Base-by-base conservation (phyloP, 2,888 invertebrate genomes). In the Nemoura dubitans region DNA sequence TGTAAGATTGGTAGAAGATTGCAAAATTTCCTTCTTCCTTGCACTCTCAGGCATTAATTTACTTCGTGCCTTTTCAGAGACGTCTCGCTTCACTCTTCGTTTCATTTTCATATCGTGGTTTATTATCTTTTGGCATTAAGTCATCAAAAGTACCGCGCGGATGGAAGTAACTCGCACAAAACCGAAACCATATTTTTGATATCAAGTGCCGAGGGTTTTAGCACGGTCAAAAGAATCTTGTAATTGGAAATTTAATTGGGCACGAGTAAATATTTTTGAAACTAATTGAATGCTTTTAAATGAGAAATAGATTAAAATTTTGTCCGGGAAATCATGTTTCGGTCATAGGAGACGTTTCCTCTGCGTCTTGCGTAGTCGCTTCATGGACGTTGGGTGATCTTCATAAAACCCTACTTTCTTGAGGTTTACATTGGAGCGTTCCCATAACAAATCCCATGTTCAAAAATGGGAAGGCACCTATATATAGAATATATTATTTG, bases 181-280 rank as follows among this genome's bases (percentile, higher is more conserved):
- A 36, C 10, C 5, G 10, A 36, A 10, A 3, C 36, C 36, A 3
- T 10, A 36, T 6, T 36, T 36, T 36, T 36, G 5, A 59, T 59
- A 59, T 21, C 59, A 59, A 59, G 21, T 14, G 59, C 2, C 2
- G 16, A 21, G 16, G 2, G 14, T 21, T 59, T 59, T 1, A 59
- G 16, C 59, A 59, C 14, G 59, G 59, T 59, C 59, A 59, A 59
- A 3, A 59, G 16, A 21, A 59, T 21, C 59, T 3, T 59, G 3
- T 59, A 59, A 59, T 59, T 59, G 59, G 59, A 59, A 7, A 59
- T 59, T 59, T 59, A 59, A 59, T 59, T 36, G 59, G 59, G 59
- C 59, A 59, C 21, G 59, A 21, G 59, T 59, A 59, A 59, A 59
- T 59, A 59, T 59, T 59, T 59, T 59, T 59, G 16, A 21, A 59